Conservation (phyloP, 2,888 invertebrate species). For the Orthonevra nobilis region DNA sequence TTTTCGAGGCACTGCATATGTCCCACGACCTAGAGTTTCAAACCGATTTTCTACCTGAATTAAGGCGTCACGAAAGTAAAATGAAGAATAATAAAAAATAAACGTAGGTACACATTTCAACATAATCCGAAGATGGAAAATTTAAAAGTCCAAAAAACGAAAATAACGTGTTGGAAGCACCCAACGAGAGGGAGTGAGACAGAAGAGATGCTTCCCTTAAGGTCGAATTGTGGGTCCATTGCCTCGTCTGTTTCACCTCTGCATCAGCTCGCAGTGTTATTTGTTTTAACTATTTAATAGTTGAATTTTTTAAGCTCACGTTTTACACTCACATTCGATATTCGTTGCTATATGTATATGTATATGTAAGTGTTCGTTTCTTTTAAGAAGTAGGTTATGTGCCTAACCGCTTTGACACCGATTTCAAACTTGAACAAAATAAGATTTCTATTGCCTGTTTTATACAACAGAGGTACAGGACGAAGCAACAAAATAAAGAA, state of each 20-base stretch:
- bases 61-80: constrained; percentile 16
- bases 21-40: constrained; percentile 63
- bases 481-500: not conserved
- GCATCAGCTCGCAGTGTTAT: not conserved
- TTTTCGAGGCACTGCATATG: constrained; percentile 45
- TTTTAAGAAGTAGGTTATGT: constrained; percentile 62
- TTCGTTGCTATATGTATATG: constrained; percentile 7
- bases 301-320: constrained; percentile 57
- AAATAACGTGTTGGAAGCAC: not conserved
- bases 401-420: constrained; percentile 60
- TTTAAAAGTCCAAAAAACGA: constrained; percentile 24
- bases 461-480: constrained; percentile 1
- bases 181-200: not conserved
- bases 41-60: constrained; percentile 53
- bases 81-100: constrained; percentile 16
- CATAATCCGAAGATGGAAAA: constrained; percentile 28
- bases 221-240: constrained; percentile 30
- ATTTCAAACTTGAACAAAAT: constrained; percentile 41
- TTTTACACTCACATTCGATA: constrained; percentile 48
- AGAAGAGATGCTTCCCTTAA: constrained; percentile 17
- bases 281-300: constrained; percentile 36
- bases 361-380: constrained; percentile 1
- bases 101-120: constrained; percentile 21
- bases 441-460: constrained; percentile 28
- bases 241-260: constrained; percentile 9